Evolutionary conservation across 1,140 invertebrate genomes (phyloP), one percentile per base, ranked within the genome.

Genomic region (Melitaea cinxia): DNA sequence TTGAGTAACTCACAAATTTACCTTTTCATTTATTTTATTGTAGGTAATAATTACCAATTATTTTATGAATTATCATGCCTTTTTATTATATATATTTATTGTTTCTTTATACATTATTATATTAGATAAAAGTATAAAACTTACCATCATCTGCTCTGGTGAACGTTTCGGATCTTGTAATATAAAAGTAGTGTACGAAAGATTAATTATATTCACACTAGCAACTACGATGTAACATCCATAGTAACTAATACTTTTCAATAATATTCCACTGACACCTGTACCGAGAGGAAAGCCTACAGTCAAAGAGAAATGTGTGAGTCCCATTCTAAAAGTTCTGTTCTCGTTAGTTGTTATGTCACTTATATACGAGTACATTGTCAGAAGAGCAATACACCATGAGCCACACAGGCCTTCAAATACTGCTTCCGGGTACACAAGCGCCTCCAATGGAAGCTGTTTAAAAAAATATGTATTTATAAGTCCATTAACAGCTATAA

Each of bases 81-180:
- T n/a, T n/a, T n/a, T n/a, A n/a, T n/a, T n/a, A n/a, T n/a, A n/a
- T n/a, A n/a, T n/a, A n/a, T n/a, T n/a, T n/a, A n/a, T n/a, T n/a
- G n/a, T n/a, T n/a, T n/a, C n/a, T n/a, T n/a, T n/a, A n/a, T n/a
- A 33, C 12, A 33, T 9, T 33, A 33, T 33, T 33, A 33, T 33
- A 21, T 21, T 23, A 23, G n/a, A 23, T 14, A 21, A 21, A 12
- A 4, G 33, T 55, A 54, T 9, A 33, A 37, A 14, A 94, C 93
- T 47, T 93, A 94, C 65, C 93, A 93, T 76, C 92, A 94, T 70
- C 92, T 91, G 71, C 93, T 90, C 60, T 88, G 92, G 82, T 91
- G 92, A 71, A 92, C 79, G 45, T 91, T 93, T 75, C 92, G 94
- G 80, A 92, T 94, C 69, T 92, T 77, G 84, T 4, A 90, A 57